Percentiles rank a stretch among this genome's conserved stretches.
Conservation (phyloP, 2,113 vertebrate genomes). For the Crotalus horridus region DNA sequence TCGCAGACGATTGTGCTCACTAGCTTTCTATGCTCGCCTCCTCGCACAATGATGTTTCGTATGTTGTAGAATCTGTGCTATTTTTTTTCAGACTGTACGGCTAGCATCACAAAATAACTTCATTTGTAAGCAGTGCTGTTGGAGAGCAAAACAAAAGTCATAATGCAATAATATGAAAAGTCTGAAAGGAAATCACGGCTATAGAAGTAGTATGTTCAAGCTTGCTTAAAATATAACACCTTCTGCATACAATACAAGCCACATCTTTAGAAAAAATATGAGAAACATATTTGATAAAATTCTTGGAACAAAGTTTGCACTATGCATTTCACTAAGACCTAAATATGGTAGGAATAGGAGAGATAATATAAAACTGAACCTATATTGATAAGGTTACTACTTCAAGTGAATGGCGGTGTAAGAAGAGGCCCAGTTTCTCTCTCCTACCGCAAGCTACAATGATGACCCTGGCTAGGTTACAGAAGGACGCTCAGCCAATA, state of each 20-base stretch:
- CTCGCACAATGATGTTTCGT: background rate
- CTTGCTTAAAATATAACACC: conserved; percentile 34
- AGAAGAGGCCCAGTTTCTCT: conserved; percentile 36
- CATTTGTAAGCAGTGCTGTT: background rate
- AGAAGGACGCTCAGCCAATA: conserved; percentile 8
- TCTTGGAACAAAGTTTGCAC: conserved; percentile 43
- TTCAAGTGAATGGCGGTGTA: conserved; percentile 41
- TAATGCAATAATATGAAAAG: conserved; percentile 22
- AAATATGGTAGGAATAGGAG: conserved; percentile 49
- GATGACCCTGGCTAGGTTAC: conserved; percentile 28
- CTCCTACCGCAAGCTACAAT: background rate
- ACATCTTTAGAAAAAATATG: conserved; percentile 47
- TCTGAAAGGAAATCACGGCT: conserved; percentile 36
- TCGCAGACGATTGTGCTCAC: background rate
- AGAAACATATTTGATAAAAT: conserved; percentile 57
- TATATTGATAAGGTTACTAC: conserved; percentile 49
- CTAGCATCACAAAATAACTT: background rate
- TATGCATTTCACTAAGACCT: conserved; percentile 42
- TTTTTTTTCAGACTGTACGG: background rate
- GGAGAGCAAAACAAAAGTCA: conserved; percentile 12
- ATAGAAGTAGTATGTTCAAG: conserved; percentile 33
- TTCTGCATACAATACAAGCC: conserved; percentile 17
- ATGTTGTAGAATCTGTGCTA: background rate
- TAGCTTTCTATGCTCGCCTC: background rate
- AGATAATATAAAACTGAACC: conserved; percentile 56